Conservation (phyloP, 2,797 vertebrate species). For the Sebastes hubbsi region DNA sequence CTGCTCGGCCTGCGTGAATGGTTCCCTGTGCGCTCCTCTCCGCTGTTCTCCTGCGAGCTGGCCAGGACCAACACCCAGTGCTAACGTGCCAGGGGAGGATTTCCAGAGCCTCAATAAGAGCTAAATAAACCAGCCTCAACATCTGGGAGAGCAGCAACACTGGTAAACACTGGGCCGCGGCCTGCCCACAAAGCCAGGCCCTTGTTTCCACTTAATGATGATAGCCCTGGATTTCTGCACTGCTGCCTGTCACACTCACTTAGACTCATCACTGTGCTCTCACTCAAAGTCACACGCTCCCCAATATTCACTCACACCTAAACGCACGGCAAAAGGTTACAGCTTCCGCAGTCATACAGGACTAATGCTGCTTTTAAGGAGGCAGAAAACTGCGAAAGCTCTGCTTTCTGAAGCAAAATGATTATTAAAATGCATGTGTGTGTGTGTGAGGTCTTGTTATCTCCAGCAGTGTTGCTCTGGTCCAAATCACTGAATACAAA, state of each 20-base stretch:
- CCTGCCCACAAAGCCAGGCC: constrained; percentile 53
- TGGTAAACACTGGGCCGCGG: constrained; percentile 65
- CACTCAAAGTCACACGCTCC: constrained; percentile 29
- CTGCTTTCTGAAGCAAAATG: neutral
- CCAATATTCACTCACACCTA: constrained; percentile 36
- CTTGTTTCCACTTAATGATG: constrained; percentile 67
- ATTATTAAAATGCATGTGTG: neutral
- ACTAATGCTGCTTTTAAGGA: constrained; percentile 6
- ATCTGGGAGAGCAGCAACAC: constrained; percentile 71
- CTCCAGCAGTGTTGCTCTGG: constrained; percentile 5
- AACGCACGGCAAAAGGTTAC: constrained; percentile 7
- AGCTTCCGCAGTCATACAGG: neutral
- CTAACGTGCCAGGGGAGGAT: constrained; percentile 79
- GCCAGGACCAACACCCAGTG: constrained; percentile 70
- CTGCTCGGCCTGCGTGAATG: constrained; percentile 62
- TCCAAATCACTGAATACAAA: constrained; percentile 24
- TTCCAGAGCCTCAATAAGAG: constrained; percentile 77
- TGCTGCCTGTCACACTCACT: constrained; percentile 69
- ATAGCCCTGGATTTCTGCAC: constrained; percentile 63
- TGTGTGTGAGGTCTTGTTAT: neutral
- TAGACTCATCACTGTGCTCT: constrained; percentile 59
- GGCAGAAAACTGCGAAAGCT: neutral
- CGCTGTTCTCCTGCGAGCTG: constrained; percentile 42
- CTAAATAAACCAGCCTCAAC: constrained; percentile 77
- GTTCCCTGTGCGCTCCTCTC: constrained; percentile 61